These are phyloP conservation scores for Oophaga sylvatica DNA, from an alignment of 2,797 vertebrate species.

Conservation along the genomic window DNA sequence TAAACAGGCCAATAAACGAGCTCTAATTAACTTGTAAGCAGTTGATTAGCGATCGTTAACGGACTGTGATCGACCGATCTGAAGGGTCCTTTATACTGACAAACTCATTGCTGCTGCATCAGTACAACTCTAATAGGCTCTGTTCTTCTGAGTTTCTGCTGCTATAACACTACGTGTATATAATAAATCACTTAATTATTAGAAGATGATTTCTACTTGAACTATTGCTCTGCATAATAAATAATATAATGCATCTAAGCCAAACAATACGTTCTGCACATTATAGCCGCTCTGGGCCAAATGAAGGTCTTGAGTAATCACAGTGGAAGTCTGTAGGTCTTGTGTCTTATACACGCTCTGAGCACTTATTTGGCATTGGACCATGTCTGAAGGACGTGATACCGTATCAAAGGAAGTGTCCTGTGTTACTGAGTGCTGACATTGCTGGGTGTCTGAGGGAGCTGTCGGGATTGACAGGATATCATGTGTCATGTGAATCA, in stretches of 20 bases:
- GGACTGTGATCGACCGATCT: too few species aligned
- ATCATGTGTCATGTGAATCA: slow-evolving; percentile 47
- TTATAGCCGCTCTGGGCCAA: background rate
- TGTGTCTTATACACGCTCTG: slow-evolving; percentile 3
- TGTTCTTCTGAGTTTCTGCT: background rate
- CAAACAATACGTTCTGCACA: background rate
- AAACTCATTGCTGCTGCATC: slow-evolving; percentile 3
- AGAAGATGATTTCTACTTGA: background rate
- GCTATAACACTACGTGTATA: background rate
- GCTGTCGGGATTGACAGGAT: slow-evolving; percentile 52
- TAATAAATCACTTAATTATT: background rate
- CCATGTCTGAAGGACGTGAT: slow-evolving; percentile 58
- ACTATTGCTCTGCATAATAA: background rate
- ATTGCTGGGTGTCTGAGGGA: slow-evolving; percentile 58
- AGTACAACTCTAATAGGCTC: background rate
- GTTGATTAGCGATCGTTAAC: too few species aligned
- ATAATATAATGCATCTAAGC: background rate
- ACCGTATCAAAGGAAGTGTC: slow-evolving; percentile 58
- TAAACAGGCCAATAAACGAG: too few species aligned
- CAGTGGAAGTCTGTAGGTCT: slow-evolving; percentile 16
- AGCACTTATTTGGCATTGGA: slow-evolving; percentile 46
- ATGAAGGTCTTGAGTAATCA: background rate
- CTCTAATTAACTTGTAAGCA: too few species aligned
- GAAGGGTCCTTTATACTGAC: background rate
- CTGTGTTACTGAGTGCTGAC: slow-evolving; percentile 49